These are phyloP conservation scores for Gavialis gangeticus DNA, from an alignment of 2,113 vertebrate genomes.

Conservation along the genomic window DNA sequence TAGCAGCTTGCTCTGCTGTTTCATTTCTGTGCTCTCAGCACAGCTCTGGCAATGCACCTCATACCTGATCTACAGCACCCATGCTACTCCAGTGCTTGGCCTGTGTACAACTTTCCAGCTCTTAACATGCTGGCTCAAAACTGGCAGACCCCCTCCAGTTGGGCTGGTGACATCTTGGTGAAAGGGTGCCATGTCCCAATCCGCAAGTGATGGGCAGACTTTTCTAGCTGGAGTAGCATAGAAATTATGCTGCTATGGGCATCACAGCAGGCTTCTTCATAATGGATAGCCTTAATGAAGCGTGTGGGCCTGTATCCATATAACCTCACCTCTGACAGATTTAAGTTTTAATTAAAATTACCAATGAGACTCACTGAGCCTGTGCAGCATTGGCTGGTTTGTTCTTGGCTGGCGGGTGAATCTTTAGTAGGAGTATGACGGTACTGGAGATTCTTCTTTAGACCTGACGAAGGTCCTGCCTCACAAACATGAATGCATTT, in stretches of 20 bases:
- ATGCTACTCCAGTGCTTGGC: not conserved
- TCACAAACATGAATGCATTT: no score
- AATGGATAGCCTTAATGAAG: not conserved
- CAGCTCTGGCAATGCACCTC: not conserved
- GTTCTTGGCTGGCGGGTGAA: not conserved
- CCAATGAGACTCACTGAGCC: not conserved
- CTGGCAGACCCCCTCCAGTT: not conserved
- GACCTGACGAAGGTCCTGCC: no score
- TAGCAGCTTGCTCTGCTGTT: no score
- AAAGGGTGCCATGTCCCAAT: not conserved
- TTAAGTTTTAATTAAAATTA: no score
- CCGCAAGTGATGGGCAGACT: not conserved
- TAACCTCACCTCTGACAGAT: not conserved
- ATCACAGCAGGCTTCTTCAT: not conserved
- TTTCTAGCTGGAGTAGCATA: not conserved
- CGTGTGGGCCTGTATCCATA: not conserved
- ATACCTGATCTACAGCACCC: not conserved
- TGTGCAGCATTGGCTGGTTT: not conserved
- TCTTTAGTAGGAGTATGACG: not conserved
- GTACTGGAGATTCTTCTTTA: not conserved
- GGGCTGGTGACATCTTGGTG: not conserved
- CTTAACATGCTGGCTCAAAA: not conserved
- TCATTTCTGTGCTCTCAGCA: no score
- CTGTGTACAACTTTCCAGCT: not conserved
- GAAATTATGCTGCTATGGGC: not conserved